Conservation (phyloP, 2,797 vertebrate species). For the Sarcoramphus papa region DNA sequence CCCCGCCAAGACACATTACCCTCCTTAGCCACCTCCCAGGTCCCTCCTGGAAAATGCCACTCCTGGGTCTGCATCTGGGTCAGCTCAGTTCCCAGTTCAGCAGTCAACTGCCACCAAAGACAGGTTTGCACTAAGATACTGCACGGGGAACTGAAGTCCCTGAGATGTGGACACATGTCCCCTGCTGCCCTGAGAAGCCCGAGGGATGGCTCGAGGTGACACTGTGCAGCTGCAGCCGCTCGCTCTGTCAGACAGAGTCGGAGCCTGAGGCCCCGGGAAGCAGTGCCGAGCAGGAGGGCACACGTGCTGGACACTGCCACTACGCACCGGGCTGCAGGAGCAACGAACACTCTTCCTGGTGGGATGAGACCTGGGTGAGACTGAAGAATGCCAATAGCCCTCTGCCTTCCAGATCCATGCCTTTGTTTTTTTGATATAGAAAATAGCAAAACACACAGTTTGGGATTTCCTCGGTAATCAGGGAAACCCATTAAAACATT, state of each 20-base stretch:
- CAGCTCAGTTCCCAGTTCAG: background rate
- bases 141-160: background rate
- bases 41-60: background rate
- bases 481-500: background rate
- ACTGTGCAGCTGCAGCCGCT: background rate
- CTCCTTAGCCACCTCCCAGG: background rate
- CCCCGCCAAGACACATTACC: fast-evolving
- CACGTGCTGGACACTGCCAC: background rate
- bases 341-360: background rate
- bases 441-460: background rate
- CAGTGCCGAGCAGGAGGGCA: background rate
- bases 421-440: background rate
- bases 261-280: too few species aligned
- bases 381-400: background rate
- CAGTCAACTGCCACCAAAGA: background rate
- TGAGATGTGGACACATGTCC: background rate
- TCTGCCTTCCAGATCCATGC: background rate
- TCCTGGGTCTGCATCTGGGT: background rate
- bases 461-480: background rate
- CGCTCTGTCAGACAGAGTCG: fast-evolving
- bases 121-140: too few species aligned
- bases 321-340: background rate
- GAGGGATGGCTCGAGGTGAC: background rate
- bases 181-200: background rate
- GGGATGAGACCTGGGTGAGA: fast-evolving